Base-by-base conservation (phyloP, 2,888 invertebrate genomes). In the Aradus depressus region DNA sequence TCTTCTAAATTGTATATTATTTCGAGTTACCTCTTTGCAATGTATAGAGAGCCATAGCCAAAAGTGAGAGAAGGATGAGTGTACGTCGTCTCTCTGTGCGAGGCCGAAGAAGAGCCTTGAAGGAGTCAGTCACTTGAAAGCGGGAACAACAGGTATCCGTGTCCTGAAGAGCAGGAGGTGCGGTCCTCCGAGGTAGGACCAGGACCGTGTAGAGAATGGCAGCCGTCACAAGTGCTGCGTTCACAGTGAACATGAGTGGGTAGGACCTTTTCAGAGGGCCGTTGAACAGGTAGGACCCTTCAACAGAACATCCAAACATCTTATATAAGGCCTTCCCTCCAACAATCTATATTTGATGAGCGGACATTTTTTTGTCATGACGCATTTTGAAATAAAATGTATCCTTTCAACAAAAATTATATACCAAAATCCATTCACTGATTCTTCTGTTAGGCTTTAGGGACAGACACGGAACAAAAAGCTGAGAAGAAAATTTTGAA, bases 21-120 rank as follows among this genome's bases (percentile, higher is more conserved):
- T n/a, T n/a, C n/a, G n/a, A 45, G 55, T 58, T 59, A 75, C 75
- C 75, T 64, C 87, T 74, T 66, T 87, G 86, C 64, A 86, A 87
- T 43, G 85, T 84, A 61, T 87, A 88, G 44, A 85, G 70, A 1
- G 77, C 79, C 84, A 87, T 85, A 16, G 81, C 75, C 8, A 80
- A 61, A 10, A 88, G 72, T n/a, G 87, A 66, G 31, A 85, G 69
- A 67, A 80, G 74, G 3, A 88, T 66, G 58, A 79, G 81, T 26
- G 74, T 62, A 56, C 84, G 73, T 8, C 76, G 69, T 53, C 76
- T 72, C 4, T 74, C 70, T 0, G 69, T 62, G 10, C 88, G 71
- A 39, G 67, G 71, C 61, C 76, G 82, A 0, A 73, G 66, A 3
- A 87, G 62, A 0, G 84, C 80, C 10, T 64, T 66, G 1, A 80